Base-by-base conservation (phyloP, 2,888 invertebrate species). In the Cyaniris semiargus region DNA sequence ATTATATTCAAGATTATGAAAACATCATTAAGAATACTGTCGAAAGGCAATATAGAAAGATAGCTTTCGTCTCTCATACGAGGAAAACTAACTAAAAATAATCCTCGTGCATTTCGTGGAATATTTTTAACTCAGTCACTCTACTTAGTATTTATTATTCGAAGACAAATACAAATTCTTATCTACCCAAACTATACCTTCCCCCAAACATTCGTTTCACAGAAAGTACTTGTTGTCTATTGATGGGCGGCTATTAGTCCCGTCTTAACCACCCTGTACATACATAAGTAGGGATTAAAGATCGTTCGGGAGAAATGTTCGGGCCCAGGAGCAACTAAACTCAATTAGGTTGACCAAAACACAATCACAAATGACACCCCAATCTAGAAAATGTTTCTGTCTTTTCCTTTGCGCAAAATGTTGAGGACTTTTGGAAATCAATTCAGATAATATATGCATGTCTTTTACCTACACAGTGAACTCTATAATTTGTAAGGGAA, bases 241-340 rank as follows among this genome's bases (percentile, higher is more conserved):
- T 83, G 82, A 85, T 85, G 81, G 79, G 79, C 48, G 56, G 78
- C 83, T 80, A 85, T 86, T 86, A 83, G 82, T 84, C 79, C 79
- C 78, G 79, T 80, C 80, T 79, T 81, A 80, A 81, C 79, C 75
- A 78, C 77, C 71, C 53, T 78, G 78, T 79, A 79, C 79, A 78
- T 78, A 79, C 27, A 71, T 76, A 79, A 76, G 77, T 78, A 77
- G 76, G 48, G 74, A 78, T 79, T 76, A 78, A 78, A 75, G 78
- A 78, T 80, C 76, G 77, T 66, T 78, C 77, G 77, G 78, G 72
- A 77, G 76, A 78, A 79, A 78, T 75, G 76, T 78, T 70, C 77
- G 56, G 75, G 78, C 76, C 75, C n/a, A 34, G 58, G 78, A 23
- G 78, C 78, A 76, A 77, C 74, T 78, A 77, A 76, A 79, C 78